Evolutionary conservation across 2,113 vertebrate species (phyloP).

Genomic region (Danionella cerebrum): DNA sequence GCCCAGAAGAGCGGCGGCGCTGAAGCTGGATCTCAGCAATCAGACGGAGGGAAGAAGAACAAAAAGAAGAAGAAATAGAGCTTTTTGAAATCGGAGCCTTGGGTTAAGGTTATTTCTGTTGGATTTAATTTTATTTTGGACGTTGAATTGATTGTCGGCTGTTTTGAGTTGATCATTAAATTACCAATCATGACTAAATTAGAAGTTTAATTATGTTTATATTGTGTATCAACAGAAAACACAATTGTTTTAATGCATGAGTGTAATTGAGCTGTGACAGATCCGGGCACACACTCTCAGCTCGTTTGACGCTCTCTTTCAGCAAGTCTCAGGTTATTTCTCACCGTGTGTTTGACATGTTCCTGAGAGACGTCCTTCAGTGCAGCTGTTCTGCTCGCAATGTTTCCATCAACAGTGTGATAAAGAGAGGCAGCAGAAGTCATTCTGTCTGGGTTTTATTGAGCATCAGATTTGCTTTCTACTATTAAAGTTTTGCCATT

Average conservation of each 20-base stretch:
- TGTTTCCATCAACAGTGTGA: background rate
- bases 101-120: background rate
- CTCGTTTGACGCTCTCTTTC: conserved; percentile 1
- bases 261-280: background rate
- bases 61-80: conserved; percentile 93
- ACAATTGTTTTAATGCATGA: too few relatives aligned
- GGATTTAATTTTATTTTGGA: too few relatives aligned
- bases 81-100: background rate
- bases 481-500: too few relatives aligned
- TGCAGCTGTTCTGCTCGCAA: conserved; percentile 5
- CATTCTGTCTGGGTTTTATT: background rate
- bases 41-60: conserved; percentile 90
- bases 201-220: too few relatives aligned
- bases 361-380: conserved; percentile 18
- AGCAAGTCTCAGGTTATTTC: background rate
- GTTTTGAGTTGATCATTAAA: too few relatives aligned
- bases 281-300: background rate
- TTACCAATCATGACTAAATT: too few relatives aligned
- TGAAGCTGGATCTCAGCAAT: conserved; percentile 78
- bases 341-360: background rate
- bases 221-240: too few relatives aligned
- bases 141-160: too few relatives aligned
- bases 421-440: background rate
- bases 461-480: too few relatives aligned
- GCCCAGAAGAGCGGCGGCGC: conserved; percentile 83